These are phyloP conservation scores for Urechis unicinctus DNA, from an alignment of 2,888 invertebrate species.

Conservation along the genomic window DNA sequence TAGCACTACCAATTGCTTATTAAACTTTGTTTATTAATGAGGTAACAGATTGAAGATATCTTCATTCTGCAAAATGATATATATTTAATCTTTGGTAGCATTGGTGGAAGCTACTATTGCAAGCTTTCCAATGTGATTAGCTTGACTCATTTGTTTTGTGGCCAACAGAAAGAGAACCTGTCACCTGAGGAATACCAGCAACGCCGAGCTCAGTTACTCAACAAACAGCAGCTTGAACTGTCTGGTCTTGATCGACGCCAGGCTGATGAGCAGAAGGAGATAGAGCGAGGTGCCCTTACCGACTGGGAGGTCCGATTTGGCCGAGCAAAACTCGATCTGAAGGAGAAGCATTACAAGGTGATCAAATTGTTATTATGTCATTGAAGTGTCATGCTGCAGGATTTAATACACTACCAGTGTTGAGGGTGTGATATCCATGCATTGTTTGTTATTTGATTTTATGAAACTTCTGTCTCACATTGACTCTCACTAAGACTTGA, in stretches of 20 bases:
- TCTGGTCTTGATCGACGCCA: slow-evolving; percentile 33
- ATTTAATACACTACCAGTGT: too few relatives aligned
- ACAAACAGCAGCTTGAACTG: slow-evolving; percentile 39
- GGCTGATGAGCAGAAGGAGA: slow-evolving; percentile 29
- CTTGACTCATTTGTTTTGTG: background rate
- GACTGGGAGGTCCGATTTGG: slow-evolving; percentile 42
- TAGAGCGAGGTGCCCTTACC: slow-evolving; percentile 33
- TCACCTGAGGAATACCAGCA: slow-evolving; percentile 36
- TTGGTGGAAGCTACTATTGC: too few relatives aligned
- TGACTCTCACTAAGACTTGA: background rate
- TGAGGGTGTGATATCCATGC: too few relatives aligned
- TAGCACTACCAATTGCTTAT: background rate
- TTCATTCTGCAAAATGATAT: background rate
- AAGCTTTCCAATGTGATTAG: background rate
- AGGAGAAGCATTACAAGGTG: slow-evolving; percentile 46
- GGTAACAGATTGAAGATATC: background rate
- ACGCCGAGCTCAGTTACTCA: slow-evolving; percentile 31
- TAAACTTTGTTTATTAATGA: background rate
- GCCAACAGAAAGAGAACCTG: slow-evolving; percentile 34
- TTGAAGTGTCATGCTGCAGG: too few relatives aligned
- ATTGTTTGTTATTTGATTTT: too few relatives aligned
- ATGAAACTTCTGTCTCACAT: background rate
- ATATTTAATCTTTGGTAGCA: background rate
- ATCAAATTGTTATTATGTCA: too few relatives aligned
- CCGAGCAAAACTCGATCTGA: slow-evolving; percentile 40